These are phyloP conservation scores for Eristalinus sepulchralis DNA, from an alignment of 2,888 invertebrate species.

Conservation along the genomic window DNA sequence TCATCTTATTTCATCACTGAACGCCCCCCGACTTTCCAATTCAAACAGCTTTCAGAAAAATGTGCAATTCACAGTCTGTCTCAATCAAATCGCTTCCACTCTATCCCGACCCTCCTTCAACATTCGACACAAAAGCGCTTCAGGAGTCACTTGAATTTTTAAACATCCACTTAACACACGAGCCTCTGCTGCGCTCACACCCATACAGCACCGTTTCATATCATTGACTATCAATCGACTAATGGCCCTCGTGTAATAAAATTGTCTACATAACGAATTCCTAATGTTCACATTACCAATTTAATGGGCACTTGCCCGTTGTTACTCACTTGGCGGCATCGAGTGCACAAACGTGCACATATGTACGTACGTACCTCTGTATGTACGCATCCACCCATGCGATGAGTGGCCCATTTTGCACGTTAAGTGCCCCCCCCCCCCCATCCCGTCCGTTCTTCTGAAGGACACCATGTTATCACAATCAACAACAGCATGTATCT, in stretches of 20 bases:
- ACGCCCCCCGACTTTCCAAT: no score
- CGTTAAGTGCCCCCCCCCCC: slow-evolving; percentile 6
- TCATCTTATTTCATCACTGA: no score
- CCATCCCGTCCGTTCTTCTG: neutral
- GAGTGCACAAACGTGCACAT: neutral
- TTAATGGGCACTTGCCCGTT: slow-evolving; percentile 49
- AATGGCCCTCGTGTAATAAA: slow-evolving; percentile 44
- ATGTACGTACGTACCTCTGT: neutral
- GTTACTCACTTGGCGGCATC: slow-evolving; percentile 17
- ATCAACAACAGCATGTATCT: slow-evolving; percentile 4
- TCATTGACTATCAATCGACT: slow-evolving; percentile 53
- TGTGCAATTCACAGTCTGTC: no score
- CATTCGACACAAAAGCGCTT: neutral
- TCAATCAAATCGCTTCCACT: no score
- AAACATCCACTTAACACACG: neutral
- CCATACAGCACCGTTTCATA: slow-evolving; percentile 2
- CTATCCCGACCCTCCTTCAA: no score
- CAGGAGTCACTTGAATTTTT: neutral
- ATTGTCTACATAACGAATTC: slow-evolving; percentile 16
- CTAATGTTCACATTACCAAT: slow-evolving; percentile 41
- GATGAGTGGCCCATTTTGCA: neutral
- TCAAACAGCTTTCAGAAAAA: no score
- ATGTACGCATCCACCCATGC: neutral
- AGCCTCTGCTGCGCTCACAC: slow-evolving; percentile 9
- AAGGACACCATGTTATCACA: neutral